Evolutionary conservation across 2,888 invertebrate genomes (phyloP).

Genomic region (Spodoptera littoralis): DNA sequence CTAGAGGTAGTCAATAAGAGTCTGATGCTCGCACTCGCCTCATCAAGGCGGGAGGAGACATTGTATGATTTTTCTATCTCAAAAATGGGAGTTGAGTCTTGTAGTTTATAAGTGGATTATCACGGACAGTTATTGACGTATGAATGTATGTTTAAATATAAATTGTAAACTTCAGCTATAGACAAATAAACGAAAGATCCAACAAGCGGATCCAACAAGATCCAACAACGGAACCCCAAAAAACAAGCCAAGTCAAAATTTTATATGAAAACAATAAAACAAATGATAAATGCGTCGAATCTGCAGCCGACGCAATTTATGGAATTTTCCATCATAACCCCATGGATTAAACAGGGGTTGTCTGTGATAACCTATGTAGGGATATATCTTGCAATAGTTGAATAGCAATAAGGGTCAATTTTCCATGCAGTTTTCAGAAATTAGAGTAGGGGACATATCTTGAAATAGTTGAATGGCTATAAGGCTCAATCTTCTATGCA

Average conservation of each 20-base stretch:
- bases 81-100: too few relatives aligned
- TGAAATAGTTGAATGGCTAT: conserved; percentile 1
- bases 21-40: too few relatives aligned
- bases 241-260: conserved; percentile 51
- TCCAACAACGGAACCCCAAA: conserved; percentile 1
- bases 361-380: conserved; percentile 5
- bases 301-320: conserved; percentile 70
- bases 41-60: too few relatives aligned
- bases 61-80: too few relatives aligned
- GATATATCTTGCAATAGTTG: conserved; percentile 3
- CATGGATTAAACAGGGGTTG: conserved; percentile 58
- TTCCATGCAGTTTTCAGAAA: too few relatives aligned
- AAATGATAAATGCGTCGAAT: conserved; percentile 64
- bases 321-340: conserved; percentile 58
- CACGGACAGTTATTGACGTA: too few relatives aligned
- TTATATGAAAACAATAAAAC: conserved; percentile 73
- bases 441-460: conserved; percentile 1
- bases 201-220: too few relatives aligned
- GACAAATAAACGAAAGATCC: too few relatives aligned
- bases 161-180: too few relatives aligned
- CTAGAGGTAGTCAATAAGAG: too few relatives aligned
- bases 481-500: neutral
- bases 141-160: too few relatives aligned
- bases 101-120: too few relatives aligned
- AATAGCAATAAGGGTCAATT: neutral